Percentiles rank a stretch among this genome's conserved stretches.
These are phyloP conservation scores for Conchocele bisecta DNA, from an alignment of 2,888 invertebrate genomes.

Conservation along the genomic window DNA sequence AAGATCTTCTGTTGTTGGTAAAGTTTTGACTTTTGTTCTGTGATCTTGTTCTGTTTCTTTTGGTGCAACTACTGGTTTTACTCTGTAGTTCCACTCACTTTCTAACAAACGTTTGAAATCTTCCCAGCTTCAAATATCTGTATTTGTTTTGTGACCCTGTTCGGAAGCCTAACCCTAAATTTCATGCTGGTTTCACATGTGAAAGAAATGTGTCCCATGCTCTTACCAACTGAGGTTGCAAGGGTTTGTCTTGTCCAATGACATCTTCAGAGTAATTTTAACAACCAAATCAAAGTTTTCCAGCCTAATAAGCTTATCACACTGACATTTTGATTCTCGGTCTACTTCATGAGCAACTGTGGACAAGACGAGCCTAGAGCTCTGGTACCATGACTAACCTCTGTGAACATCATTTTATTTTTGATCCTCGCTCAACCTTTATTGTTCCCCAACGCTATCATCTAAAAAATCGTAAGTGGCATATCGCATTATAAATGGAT, in stretches of 20 bases:
- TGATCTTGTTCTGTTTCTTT: constrained; percentile 3
- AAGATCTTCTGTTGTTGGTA: constrained; percentile 13
- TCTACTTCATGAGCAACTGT: too few relatives aligned
- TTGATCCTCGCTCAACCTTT: too few relatives aligned
- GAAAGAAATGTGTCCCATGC: neutral
- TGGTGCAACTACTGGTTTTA: neutral
- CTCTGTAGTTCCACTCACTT: constrained; percentile 8
- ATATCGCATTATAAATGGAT: too few relatives aligned
- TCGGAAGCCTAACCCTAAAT: constrained; percentile 1
- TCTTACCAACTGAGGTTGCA: constrained; percentile 4
- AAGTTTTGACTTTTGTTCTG: constrained; percentile 8
- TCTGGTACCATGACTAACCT: too few relatives aligned
- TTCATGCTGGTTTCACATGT: constrained; percentile 5
- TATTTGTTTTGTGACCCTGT: neutral
- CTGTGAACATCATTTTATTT: too few relatives aligned
- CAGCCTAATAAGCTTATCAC: too few relatives aligned
- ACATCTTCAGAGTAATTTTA: neutral
- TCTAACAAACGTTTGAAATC: neutral
- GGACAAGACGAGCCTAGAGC: too few relatives aligned
- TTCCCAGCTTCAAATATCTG: too few relatives aligned
- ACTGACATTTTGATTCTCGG: too few relatives aligned
- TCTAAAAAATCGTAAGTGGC: too few relatives aligned
- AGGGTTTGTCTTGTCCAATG: neutral
- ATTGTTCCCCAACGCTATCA: too few relatives aligned
- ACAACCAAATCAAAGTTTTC: constrained; percentile 14